Base-by-base conservation (phyloP, 2,888 invertebrate species). In the Diplolepis rosae region DNA sequence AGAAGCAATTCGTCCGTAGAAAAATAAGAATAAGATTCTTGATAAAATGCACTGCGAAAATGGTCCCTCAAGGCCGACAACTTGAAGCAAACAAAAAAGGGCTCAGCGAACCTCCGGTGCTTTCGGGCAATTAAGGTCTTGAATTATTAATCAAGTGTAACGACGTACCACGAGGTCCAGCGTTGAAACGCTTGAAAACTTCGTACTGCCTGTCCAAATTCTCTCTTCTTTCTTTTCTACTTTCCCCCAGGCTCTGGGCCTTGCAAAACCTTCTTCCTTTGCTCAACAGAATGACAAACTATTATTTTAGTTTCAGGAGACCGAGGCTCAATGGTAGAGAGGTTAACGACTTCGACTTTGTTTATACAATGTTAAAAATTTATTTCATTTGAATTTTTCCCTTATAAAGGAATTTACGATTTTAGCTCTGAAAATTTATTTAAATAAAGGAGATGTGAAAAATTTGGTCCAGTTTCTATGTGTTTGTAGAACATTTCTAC, bases 101-200 rank as follows among this genome's bases (percentile, higher is more conserved):
- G 24, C 61, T 61, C 39, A 7, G 11, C 56, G 56, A 56, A 56
- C 73, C 70, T 71, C 71, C 66, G 51, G 65, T 67, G 77, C 75
- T 83, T 78, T 79, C 78, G 78, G 78, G 78, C 81, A 83, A 83
- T 83, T 82, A 80, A 73, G 76, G 79, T 77, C 78, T 72, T 81
- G 82, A 82, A 84, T 82, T 79, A 83, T 82, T 79, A 83, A 83
- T 76, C 75, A 80, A 73, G 69, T 77, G 77, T 78, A 80, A 68
- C 66, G 70, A 67, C 50, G 70, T 50, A 35, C 56, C 35, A 61
- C 24, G 61, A 61, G 61, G 39, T 39, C 61, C 61, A 22, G n/a
- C 24, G 35, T 39, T 39, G 18, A 61, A 39, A 39, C 61, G 24
- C 35, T 56, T 56, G 32, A 61, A 61, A 61, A 61, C 39, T 61